Evolutionary conservation across 2,888 invertebrate species (phyloP).

Genomic region (Thereva unica): DNA sequence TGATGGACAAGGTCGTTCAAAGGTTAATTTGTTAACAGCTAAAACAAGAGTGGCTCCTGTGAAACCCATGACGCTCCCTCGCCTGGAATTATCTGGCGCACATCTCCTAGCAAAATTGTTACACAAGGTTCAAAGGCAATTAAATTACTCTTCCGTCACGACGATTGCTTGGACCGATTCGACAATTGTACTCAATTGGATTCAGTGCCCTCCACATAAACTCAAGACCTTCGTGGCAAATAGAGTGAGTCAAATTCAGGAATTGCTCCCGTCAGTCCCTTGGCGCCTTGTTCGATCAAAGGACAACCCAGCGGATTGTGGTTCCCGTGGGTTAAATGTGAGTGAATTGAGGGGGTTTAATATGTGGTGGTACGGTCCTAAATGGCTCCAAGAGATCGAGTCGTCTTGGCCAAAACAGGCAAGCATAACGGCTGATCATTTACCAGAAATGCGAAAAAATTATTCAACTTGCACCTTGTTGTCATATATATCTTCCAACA

Average conservation of each 20-base stretch:
- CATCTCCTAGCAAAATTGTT: not conserved
- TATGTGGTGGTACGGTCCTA: not conserved
- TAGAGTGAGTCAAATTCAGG: not conserved
- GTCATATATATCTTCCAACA: too few species aligned
- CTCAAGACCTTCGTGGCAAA: not conserved
- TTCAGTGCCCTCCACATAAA: not conserved
- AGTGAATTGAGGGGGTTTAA: not conserved
- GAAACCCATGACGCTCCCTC: not conserved
- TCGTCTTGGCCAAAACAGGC: not conserved
- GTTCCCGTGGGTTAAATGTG: not conserved
- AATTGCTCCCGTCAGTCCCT: not conserved
- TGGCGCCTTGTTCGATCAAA: not conserved
- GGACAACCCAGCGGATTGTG: slow-evolving; percentile 7
- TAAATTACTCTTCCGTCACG: not conserved
- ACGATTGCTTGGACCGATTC: not conserved
- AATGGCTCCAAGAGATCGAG: not conserved
- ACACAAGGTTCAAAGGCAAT: not conserved
- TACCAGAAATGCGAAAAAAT: not conserved
- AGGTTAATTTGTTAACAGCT: not conserved
- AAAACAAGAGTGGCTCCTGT: not conserved
- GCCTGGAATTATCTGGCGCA: not conserved
- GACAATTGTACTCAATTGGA: slow-evolving; percentile 2
- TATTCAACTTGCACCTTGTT: not conserved
- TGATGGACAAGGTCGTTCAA: not conserved
- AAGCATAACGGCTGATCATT: not conserved